phyloP scores from a whole-genome alignment of 1,140 invertebrate species.

The Semibalanus balanoides region DNA sequence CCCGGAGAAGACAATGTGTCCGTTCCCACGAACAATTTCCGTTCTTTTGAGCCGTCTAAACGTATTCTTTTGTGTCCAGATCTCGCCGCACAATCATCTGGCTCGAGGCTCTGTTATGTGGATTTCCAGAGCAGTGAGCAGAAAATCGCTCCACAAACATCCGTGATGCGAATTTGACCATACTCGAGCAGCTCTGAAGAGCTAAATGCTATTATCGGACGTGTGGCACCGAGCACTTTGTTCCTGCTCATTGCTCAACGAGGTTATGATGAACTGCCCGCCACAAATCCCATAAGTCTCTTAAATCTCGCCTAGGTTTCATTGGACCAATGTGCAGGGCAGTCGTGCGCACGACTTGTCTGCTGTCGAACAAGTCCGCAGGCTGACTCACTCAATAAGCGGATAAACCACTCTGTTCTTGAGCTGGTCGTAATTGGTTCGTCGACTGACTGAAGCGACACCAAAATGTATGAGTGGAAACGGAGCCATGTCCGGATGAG shows the following conservation, averaged over 20 bases:
- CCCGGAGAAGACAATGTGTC: neutral
- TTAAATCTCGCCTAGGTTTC: neutral
- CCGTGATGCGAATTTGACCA: neutral
- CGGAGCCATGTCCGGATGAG: too few species aligned
- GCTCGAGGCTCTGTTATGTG: neutral
- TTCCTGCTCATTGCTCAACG: neutral
- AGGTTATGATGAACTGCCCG: neutral
- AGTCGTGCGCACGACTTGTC: neutral
- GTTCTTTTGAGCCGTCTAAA: neutral
- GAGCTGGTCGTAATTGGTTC: too few species aligned
- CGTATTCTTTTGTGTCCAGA: neutral
- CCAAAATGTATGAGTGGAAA: too few species aligned
- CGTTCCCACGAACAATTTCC: neutral
- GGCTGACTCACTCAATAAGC: neutral
- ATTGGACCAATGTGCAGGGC: neutral
- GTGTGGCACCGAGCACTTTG: neutral
- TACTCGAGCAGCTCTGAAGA: neutral
- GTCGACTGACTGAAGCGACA: too few species aligned
- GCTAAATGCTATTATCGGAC: conserved; percentile 2
- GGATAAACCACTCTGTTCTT: neutral
- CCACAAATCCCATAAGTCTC: neutral
- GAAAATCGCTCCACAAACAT: neutral
- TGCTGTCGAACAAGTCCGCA: neutral
- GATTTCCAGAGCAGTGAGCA: neutral
- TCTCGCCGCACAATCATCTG: neutral